Evolutionary conservation across 1,140 invertebrate species (phyloP), one percentile per base, ranked within the genome.

Genomic region (Papilio glaucus): DNA sequence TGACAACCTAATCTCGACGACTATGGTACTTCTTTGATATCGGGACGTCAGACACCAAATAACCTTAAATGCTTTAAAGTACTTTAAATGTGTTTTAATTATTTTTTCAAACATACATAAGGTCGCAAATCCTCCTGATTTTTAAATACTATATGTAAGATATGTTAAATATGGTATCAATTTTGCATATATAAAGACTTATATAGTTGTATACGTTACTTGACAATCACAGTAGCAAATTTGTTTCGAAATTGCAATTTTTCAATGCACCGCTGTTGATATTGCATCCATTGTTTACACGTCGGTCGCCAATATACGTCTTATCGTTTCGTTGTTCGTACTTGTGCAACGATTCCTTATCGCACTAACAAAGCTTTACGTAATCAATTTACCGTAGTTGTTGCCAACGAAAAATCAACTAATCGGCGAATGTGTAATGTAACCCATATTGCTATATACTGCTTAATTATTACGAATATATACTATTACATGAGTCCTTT

Each of bases 361-460:
- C 67, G 67, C 26, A 49, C 41, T 69, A 69, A 69, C 42, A 69
- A 69, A 69, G 67, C 45, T 29, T 69, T 69, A 69, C 67, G 67
- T 53, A 69, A 69, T 39, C 42, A 69, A 69, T 69, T 49, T 69
- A 69, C 67, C 26, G 67, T 69, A 69, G 33, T 69, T 38, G 67
- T 69, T 69, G 67, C 67, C 41, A 69, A 49, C 42, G 13, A 37
- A 21, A 45, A 69, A 53, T 37, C 41, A 29, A 26, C n/a, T 53
- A 69, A 69, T 37, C 67, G 13, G 5, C n/a, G n/a, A 69, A 53
- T 15, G 12, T 53, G 42, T 69, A 68, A 65, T 45, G 38, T 68
- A 49, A 49, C 45, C 26, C 49, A 49, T 9, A 53, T 29, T 57
- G 29, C n/a, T 29, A 37, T 62, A 39, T 41, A 13, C 15, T 18